Evolutionary conservation across 2,113 vertebrate genomes (phyloP).

Genomic region (Pedetes capensis): DNA sequence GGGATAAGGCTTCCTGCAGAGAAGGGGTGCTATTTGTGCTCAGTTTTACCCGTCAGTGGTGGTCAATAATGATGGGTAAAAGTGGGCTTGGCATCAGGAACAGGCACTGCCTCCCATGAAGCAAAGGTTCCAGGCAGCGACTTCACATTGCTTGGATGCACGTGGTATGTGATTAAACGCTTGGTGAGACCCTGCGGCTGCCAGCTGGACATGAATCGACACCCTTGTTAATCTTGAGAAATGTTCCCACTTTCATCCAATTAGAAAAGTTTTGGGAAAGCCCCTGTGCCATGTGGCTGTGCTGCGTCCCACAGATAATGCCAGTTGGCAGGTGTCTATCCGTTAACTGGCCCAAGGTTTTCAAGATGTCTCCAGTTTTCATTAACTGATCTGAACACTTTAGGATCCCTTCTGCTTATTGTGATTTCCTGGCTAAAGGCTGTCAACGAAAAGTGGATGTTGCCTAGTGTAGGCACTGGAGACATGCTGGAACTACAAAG

Average conservation of each 20-base stretch:
- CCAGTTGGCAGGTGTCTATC: slow-evolving; percentile 44
- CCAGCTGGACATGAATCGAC: slow-evolving; percentile 65
- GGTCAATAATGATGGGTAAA: slow-evolving; percentile 1
- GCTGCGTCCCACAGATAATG: neutral
- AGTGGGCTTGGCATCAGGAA: neutral
- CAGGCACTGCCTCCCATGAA: neutral
- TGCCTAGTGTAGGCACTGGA: neutral
- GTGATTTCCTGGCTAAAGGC: neutral
- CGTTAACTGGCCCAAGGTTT: neutral
- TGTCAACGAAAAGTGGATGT: neutral
- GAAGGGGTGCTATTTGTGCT: neutral
- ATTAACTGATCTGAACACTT: neutral
- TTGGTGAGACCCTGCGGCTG: neutral
- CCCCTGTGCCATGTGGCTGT: slow-evolving; percentile 38
- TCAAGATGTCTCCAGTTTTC: neutral
- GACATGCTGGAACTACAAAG: neutral
- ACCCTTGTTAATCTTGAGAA: slow-evolving; percentile 75
- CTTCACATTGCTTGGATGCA: neutral
- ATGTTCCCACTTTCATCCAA: slow-evolving; percentile 44
- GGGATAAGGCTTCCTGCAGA: neutral
- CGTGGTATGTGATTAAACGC: slow-evolving; percentile 47
- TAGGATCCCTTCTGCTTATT: neutral
- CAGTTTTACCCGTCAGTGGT: neutral
- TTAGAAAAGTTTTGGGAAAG: slow-evolving; percentile 71
- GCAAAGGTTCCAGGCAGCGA: neutral